Percentiles rank a stretch among this genome's conserved stretches.
Evolutionary conservation across 64 coral and sea anemone species (phyloP).

Genomic region (Dendronephthya gigantea): DNA sequence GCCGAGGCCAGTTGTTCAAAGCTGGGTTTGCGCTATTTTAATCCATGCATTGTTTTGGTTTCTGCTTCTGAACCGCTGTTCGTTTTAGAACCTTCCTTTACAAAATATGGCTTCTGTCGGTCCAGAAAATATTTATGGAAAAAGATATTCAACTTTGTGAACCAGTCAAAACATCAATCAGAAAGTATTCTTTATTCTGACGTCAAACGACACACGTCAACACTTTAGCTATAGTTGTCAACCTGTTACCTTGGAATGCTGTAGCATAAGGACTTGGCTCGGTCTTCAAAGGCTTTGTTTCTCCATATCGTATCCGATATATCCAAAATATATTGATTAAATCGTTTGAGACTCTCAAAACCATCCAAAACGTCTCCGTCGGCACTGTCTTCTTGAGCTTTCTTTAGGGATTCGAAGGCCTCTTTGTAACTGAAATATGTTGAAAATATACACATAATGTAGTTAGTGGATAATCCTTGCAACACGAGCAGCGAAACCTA

Average conservation of each 20-base stretch:
- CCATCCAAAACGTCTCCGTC: slow-evolving; percentile 35
- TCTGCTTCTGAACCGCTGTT: no score
- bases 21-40: no score
- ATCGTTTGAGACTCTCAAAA: slow-evolving; percentile 57
- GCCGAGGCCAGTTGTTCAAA: background rate
- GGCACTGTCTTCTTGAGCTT: background rate
- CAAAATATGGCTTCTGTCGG: no score
- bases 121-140: no score
- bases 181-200: background rate
- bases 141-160: no score
- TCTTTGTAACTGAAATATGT: slow-evolving; percentile 26
- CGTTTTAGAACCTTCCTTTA: no score
- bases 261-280: slow-evolving; percentile 71
- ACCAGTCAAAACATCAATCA: background rate
- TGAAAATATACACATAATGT: background rate
- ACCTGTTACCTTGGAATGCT: slow-evolving; percentile 60
- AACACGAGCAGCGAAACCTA: no score
- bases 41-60: no score
- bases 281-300: slow-evolving; percentile 89
- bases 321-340: slow-evolving; percentile 93
- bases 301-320: slow-evolving; percentile 90
- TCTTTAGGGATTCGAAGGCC: slow-evolving; percentile 18
- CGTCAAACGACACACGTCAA: no score
- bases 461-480: background rate
- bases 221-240: background rate